Conservation (phyloP, 2,113 vertebrate species). For the Mesembrinibis cayennensis region DNA sequence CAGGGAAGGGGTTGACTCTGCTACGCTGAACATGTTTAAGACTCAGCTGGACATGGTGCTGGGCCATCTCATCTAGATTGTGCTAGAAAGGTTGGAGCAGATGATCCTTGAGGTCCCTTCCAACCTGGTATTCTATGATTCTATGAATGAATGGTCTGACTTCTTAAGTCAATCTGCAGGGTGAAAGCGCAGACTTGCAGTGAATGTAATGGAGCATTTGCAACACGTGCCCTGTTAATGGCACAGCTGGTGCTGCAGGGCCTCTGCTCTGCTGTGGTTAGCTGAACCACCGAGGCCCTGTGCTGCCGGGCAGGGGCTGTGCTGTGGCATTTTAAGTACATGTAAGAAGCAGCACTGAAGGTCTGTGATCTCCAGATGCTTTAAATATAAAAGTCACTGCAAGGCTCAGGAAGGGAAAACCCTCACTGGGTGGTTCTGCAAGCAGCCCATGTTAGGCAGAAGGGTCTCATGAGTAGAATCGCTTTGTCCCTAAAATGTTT, state of each 20-base stretch:
- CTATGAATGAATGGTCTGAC: too few species aligned
- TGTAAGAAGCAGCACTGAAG: neutral
- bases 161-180: neutral
- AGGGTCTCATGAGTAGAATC: neutral
- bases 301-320: neutral
- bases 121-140: too few species aligned
- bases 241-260: neutral
- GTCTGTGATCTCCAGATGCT: neutral
- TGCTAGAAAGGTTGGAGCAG: too few species aligned
- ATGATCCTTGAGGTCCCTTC: too few species aligned
- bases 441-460: neutral
- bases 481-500: neutral
- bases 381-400: neutral
- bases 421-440: neutral
- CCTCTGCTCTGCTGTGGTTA: neutral
- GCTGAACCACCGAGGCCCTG: neutral
- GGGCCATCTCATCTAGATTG: too few species aligned
- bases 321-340: too few species aligned
- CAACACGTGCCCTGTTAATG: neutral
- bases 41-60: too few species aligned
- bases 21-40: too few species aligned
- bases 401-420: neutral
- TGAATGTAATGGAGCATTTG: neutral
- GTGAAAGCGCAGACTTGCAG: neutral
- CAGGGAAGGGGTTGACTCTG: too few species aligned